Base-by-base conservation (phyloP, 2,113 vertebrate genomes). In the Antechinus stuartii region DNA sequence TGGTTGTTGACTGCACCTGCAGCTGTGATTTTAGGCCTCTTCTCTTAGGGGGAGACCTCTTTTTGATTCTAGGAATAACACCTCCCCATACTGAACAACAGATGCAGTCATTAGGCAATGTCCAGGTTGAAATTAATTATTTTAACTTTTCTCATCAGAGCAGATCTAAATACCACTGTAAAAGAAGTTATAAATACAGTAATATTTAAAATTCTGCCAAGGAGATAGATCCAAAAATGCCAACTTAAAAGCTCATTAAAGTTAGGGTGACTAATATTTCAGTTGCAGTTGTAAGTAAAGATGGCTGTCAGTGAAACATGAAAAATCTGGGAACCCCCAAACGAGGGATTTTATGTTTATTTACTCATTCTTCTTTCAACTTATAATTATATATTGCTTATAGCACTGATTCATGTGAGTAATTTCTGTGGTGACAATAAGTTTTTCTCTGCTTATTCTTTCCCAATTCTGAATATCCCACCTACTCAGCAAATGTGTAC, bases 401-500 rank as follows among this genome's bases (percentile, higher is more conserved):
- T 91, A 90, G 53, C 57, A 94, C 47, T 97, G 94, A 94, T 94
- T 91, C 68, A 96, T 96, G 95, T 95, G 96, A 90, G 95, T 49
- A 47, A 57, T 91, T n/a, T 92, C 94, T 94, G 55, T 91, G 42
- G 89, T 93, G 92, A 93, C 95, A 92, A 25, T 53, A 49, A 96
- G 92, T 52, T 91, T 90, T 94, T 2, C 2, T 76, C 47, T 92
- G 84, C 92, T 54, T 97, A n/a, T 1, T 84, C n/a, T 54, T 30
- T 42, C 53, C 26, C 57, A 94, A 42, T 96, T 94, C 91, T 76
- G 27, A 89, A 94, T 90, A 91, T 93, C 54, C 93, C 92, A 12
- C 54, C 94, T 61, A 96, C 92, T 96, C 47, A 96, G 76, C 95
- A 98, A 96, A 54, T 97, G 95, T 91, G 56, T 94, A 97, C 90